Percentiles rank a stretch among this genome's conserved stretches.
Conservation (phyloP, 2,113 vertebrate genomes). For the Phycodurus eques region DNA sequence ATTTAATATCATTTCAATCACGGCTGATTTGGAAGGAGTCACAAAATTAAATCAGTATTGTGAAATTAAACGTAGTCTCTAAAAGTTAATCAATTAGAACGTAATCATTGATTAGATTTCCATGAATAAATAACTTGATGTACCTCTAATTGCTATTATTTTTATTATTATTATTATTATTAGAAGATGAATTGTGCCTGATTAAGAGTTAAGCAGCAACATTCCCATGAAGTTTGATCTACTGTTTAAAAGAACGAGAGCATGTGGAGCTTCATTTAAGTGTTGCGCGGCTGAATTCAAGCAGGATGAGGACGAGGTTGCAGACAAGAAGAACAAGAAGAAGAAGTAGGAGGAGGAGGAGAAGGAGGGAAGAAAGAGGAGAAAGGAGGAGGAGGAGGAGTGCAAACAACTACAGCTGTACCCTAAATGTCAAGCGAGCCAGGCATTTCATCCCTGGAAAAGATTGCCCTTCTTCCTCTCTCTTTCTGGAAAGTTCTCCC, state of each 20-base stretch:
- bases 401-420: constrained; percentile 65
- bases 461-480: constrained; percentile 36
- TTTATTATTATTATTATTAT: too few species aligned
- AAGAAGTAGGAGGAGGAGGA: neutral
- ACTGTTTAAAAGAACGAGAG: neutral
- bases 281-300: neutral
- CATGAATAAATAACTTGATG: too few species aligned
- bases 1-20: too few species aligned
- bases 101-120: too few species aligned
- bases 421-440: constrained; percentile 65
- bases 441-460: constrained; percentile 69
- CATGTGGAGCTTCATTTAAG: neutral
- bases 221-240: neutral
- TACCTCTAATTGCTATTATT: too few species aligned
- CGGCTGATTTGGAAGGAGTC: too few species aligned
- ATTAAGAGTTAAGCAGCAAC: neutral
- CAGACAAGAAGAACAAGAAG: constrained; percentile 12
- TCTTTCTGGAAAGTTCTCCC: constrained; percentile 54
- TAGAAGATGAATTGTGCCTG: too few species aligned
- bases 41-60: too few species aligned
- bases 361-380: constrained; percentile 8
- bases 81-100: too few species aligned
- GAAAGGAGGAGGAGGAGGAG: constrained; percentile 24
- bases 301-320: constrained; percentile 27
- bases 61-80: too few species aligned